These are phyloP conservation scores for Hippopotamyrus pictus DNA, from an alignment of 2,797 vertebrate species.

Conservation along the genomic window DNA sequence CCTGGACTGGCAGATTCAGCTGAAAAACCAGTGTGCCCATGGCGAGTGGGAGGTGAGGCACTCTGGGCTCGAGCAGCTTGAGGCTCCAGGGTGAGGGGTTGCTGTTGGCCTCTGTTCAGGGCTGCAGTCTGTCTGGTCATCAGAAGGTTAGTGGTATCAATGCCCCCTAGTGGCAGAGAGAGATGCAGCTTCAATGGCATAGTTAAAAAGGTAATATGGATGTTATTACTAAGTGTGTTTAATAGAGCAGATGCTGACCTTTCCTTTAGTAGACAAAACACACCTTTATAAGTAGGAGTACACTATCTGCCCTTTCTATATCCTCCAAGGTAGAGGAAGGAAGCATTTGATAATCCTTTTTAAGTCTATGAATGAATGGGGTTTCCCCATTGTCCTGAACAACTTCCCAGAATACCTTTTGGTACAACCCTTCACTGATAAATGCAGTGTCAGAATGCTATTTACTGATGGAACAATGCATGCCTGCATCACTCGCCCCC, in stretches of 20 bases:
- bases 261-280: not conserved
- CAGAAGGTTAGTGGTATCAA: not conserved
- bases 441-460: not conserved
- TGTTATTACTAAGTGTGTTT: not conserved
- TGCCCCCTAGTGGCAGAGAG: not conserved
- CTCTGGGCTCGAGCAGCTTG: not conserved
- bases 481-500: not conserved
- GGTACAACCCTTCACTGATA: not conserved
- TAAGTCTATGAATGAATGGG: not conserved
- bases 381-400: not conserved
- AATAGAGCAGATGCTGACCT: not conserved
- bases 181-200: not conserved
- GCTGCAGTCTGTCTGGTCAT: not conserved
- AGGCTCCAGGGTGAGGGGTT: not conserved
- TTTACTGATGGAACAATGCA: not conserved
- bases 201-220: not conserved
- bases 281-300: conserved; percentile 16
- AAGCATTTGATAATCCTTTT: not conserved
- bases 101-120: not conserved
- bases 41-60: conserved; percentile 88
- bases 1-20: conserved; percentile 94
- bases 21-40: conserved; percentile 81
- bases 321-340: not conserved
- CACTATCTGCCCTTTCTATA: conserved; percentile 23
- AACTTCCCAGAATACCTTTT: not conserved